Base-by-base conservation (phyloP, 2,888 invertebrate genomes). In the Apamea anceps region DNA sequence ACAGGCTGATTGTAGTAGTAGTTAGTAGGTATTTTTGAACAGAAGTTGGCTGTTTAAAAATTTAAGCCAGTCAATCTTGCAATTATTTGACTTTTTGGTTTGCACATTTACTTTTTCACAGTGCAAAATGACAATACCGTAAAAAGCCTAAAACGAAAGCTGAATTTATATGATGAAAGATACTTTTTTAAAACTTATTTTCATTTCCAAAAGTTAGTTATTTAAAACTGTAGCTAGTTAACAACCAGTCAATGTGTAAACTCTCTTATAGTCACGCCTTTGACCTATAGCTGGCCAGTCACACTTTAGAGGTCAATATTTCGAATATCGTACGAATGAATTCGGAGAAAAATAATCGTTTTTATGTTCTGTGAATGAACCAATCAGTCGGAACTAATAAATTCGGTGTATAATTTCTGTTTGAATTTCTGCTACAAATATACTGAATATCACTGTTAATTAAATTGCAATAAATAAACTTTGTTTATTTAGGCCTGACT, bases 241-340 rank as follows among this genome's bases (percentile, higher is more conserved):
- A 25, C 6, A 25, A 25, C 1, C 25, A 67, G 13, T 21, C 63
- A 77, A 65, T 89, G 63, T 90, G 76, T 65, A 82, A 75, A 25
- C 74, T 57, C 80, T 48, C 72, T 90, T 70, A 87, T 84, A 88
- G 90, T 93, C 94, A 94, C 95, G 94, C 95, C 95, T 92, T 91
- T 91, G 92, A 95, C 94, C 95, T 95, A 91, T 95, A 93, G 89
- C 89, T 87, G 91, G 91, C 92, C 91, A 93, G 90, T 91, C 79
- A 87, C 83, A 87, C 72, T 82, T 79, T 81, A 88, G 90, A 92
- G 91, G 90, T 92, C 91, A 90, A 71, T 84, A 84, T 87, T 85
- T 86, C 70, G 75, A 90, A 90, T 88, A 90, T 77, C 88, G 90
- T 87, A 84, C 81, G 79, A 90, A 77, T 75, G 65, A 79, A 87